These are phyloP conservation scores for Gymnoscopelus microlampas DNA, from an alignment of 2,797 vertebrate genomes.

Conservation along the genomic window DNA sequence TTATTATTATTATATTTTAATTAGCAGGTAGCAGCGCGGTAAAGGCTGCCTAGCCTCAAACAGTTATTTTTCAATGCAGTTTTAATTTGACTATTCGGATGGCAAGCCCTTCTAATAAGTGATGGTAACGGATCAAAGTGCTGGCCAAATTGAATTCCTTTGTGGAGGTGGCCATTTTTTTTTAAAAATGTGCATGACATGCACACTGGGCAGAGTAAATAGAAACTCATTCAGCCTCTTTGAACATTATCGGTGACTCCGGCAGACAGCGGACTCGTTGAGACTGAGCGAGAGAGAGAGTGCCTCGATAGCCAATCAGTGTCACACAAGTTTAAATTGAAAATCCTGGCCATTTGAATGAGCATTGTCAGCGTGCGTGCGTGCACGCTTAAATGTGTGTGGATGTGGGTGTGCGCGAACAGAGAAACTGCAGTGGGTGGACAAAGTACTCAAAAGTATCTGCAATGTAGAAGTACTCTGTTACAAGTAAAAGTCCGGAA, in stretches of 20 bases:
- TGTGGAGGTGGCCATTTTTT: slow-evolving; percentile 13
- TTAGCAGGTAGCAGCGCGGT: neutral
- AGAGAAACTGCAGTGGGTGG: too few relatives aligned
- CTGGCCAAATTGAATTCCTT: slow-evolving; percentile 17
- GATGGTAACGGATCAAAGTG: slow-evolving; percentile 22
- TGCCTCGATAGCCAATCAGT: slow-evolving; percentile 31
- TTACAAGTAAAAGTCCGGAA: too few relatives aligned
- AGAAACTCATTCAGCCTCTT: slow-evolving; percentile 23
- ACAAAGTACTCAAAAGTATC: too few relatives aligned
- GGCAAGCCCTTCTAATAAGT: slow-evolving; percentile 13
- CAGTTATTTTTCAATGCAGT: slow-evolving; percentile 1
- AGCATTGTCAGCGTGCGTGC: neutral
- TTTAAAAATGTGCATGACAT: slow-evolving; percentile 17
- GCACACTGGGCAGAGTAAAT: slow-evolving; percentile 29
- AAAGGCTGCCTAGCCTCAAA: neutral
- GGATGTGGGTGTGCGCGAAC: too few relatives aligned
- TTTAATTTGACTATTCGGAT: slow-evolving; percentile 22
- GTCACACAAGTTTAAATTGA: slow-evolving; percentile 33
- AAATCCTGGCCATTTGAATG: slow-evolving; percentile 37
- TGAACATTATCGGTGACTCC: slow-evolving; percentile 39
- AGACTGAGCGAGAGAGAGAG: slow-evolving; percentile 7
- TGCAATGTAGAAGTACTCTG: too few relatives aligned
- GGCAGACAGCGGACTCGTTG: slow-evolving; percentile 25
- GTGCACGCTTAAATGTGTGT: neutral
- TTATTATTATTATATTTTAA: neutral